Conservation (phyloP, 1,140 invertebrate genomes). For the Saccostrea cuccullata region DNA sequence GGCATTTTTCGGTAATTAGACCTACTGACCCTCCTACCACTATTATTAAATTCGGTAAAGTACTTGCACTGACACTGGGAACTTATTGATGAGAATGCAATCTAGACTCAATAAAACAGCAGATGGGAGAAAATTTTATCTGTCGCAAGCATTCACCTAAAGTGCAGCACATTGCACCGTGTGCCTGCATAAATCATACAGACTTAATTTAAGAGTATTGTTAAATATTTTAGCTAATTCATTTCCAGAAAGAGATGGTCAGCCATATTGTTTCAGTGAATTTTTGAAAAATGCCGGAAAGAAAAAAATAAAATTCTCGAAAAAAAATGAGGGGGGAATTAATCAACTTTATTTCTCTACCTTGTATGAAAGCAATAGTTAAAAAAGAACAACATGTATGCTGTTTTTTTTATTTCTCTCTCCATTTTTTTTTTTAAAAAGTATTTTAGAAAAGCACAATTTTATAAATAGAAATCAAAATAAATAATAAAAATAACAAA, state of each 20-base stretch:
- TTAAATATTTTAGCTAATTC: not conserved
- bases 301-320: too few relatives aligned
- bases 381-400: too few relatives aligned
- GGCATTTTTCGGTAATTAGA: constrained; percentile 9
- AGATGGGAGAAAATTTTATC: constrained; percentile 8
- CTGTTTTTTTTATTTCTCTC: too few relatives aligned
- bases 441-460: too few relatives aligned
- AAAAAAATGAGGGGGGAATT: too few relatives aligned
- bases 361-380: too few relatives aligned
- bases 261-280: not conserved
- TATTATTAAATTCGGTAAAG: not conserved
- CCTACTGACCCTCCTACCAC: not conserved
- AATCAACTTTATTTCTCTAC: too few relatives aligned
- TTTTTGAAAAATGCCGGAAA: too few relatives aligned
- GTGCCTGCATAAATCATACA: not conserved
- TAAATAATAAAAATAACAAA: too few relatives aligned
- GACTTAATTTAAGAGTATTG: not conserved
- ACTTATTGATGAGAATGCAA: not conserved
- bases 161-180: constrained; percentile 3
- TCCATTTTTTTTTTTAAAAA: too few relatives aligned
- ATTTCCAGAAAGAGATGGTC: not conserved
- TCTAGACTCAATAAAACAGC: constrained; percentile 5
- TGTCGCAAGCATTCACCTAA: constrained; percentile 12
- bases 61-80: constrained; percentile 1
- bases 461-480: too few relatives aligned